Conservation (phyloP, 2,113 vertebrate genomes). For the Trochalopteron elliotii region DNA sequence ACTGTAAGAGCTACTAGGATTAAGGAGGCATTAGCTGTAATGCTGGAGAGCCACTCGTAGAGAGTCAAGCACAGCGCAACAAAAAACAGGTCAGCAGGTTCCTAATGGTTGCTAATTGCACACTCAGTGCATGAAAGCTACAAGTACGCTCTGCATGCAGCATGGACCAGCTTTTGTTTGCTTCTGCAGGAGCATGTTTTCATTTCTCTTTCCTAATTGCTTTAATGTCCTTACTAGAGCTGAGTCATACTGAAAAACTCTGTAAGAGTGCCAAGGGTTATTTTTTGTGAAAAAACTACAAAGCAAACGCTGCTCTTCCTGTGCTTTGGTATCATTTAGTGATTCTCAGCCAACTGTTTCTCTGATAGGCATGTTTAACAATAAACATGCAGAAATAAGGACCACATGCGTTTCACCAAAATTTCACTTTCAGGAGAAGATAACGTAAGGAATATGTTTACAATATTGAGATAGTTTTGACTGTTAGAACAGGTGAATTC, state of each 20-base stretch:
- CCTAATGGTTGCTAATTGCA: background rate
- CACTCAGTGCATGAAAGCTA: background rate
- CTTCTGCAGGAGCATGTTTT: background rate
- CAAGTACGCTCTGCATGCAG: background rate
- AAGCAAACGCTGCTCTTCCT: background rate
- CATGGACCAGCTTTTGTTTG: background rate
- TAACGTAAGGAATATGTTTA: background rate
- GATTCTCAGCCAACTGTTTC: background rate
- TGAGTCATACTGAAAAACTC: constrained; percentile 3
- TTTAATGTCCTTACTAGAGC: background rate
- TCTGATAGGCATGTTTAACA: background rate
- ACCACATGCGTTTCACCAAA: background rate
- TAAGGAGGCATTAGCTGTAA: constrained; percentile 49
- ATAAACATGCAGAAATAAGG: background rate
- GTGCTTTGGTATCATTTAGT: background rate
- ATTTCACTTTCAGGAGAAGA: background rate
- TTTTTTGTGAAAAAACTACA: background rate
- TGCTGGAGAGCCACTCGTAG: constrained; percentile 18
- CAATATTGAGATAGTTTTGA: background rate
- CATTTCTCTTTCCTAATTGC: background rate
- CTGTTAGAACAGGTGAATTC: background rate
- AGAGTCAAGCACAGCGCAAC: constrained; percentile 1
- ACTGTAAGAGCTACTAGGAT: constrained; percentile 54
- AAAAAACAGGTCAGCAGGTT: constrained; percentile 10
- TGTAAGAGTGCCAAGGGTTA: background rate